phyloP scores from a whole-genome alignment of 1,140 invertebrate genomes.

The Luehdorfia chinensis region DNA sequence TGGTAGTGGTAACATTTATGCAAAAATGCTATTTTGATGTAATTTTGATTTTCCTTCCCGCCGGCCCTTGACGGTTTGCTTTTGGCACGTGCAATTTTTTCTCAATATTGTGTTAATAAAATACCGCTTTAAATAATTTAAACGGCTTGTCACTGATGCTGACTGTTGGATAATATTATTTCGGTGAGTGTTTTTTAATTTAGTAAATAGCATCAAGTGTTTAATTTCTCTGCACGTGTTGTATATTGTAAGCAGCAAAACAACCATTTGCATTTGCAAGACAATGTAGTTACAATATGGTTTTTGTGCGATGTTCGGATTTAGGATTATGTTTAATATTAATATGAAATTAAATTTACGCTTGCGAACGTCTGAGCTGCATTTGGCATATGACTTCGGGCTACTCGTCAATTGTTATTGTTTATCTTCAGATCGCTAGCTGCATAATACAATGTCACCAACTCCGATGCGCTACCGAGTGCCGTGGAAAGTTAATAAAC shows the following conservation, averaged over 20 bases:
- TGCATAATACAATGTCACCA: conserved; percentile 56
- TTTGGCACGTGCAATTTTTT: conserved; percentile 74
- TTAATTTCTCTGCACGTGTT: conserved; percentile 63
- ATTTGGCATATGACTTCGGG: conserved; percentile 16
- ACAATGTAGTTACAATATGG: conserved; percentile 69
- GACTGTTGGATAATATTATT: conserved; percentile 52
- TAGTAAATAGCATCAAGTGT: conserved; percentile 33
- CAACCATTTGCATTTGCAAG: conserved; percentile 65
- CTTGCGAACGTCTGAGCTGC: conserved; percentile 7
- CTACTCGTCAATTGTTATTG: conserved; percentile 68
- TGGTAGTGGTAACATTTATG: conserved; percentile 43
- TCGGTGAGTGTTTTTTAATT: conserved; percentile 53
- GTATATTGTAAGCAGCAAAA: conserved; percentile 61
- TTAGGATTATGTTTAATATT: conserved; percentile 8
- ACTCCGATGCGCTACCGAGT: conserved; percentile 65
- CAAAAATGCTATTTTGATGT: conserved; percentile 54
- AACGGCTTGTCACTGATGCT: conserved; percentile 59
- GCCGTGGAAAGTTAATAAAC: conserved; percentile 69
- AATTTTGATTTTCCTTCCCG: conserved; percentile 70
- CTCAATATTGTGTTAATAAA: conserved; percentile 40
- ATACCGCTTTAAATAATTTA: conserved; percentile 33
- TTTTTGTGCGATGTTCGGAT: conserved; percentile 27
- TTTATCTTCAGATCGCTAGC: conserved; percentile 70
- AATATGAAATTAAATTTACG: conserved; percentile 4
- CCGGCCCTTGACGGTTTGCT: conserved; percentile 68